Percentiles rank a stretch among this genome's conserved stretches.
Conservation (phyloP, 1,140 invertebrate species). For the Trissolcus basalis region DNA sequence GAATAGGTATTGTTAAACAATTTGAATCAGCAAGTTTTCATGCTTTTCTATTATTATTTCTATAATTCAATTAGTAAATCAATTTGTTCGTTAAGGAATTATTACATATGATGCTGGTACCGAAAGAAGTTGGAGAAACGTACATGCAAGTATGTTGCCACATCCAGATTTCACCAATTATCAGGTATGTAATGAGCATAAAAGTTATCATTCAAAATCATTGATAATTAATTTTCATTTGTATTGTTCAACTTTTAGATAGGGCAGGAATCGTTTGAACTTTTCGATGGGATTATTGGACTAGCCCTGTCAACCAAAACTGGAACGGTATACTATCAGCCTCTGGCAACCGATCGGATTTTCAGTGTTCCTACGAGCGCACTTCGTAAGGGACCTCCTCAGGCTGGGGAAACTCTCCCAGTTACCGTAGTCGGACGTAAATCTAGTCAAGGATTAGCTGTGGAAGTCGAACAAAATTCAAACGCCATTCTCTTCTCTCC, state of each 20-base stretch:
- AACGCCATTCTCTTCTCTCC: conserved; percentile 85
- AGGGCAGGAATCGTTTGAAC: conserved; percentile 80
- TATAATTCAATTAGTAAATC: background rate
- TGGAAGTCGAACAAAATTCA: conserved; percentile 82
- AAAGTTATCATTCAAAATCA: too few relatives aligned
- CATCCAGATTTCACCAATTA: conserved; percentile 85
- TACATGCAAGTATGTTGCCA: conserved; percentile 87
- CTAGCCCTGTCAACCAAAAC: conserved; percentile 83
- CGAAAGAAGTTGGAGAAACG: conserved; percentile 85
- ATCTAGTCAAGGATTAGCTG: conserved; percentile 86
- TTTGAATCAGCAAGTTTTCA: background rate
- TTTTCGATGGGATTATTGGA: conserved; percentile 88
- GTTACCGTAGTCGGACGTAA: conserved; percentile 86
- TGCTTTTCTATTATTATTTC: too few relatives aligned
- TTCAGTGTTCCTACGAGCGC: conserved; percentile 85
- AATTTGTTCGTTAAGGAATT: conserved; percentile 75
- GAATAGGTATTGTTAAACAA: conserved; percentile 80
- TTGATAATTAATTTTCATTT: conserved; percentile 1
- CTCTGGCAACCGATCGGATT: conserved; percentile 86
- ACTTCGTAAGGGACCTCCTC: conserved; percentile 79
- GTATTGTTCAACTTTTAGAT: conserved; percentile 65
- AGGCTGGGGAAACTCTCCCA: conserved; percentile 82
- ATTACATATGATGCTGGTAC: conserved; percentile 83
- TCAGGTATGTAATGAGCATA: conserved; percentile 58
- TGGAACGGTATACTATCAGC: conserved; percentile 85